Evolutionary conservation across 2,113 vertebrate species (phyloP), one percentile per base, ranked within the genome.

Genomic region (Acrocephalus arundinaceus): DNA sequence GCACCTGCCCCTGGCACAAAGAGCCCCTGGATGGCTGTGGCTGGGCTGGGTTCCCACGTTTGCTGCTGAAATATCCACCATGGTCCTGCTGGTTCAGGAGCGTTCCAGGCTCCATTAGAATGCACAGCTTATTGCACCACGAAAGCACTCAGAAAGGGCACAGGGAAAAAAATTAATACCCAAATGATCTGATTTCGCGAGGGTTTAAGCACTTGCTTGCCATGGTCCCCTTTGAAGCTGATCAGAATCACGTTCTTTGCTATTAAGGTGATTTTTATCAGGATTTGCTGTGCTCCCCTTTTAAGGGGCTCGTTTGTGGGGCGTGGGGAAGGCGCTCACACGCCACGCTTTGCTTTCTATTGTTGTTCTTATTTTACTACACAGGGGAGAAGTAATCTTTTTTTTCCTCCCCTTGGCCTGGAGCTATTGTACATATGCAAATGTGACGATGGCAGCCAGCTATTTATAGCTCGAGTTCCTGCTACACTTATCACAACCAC

Each of bases 401-500:
- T 89, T 83, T 78, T 31, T 49, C 54, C 82, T 95, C 95, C 94
- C 95, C 93, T 95, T 92, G 97, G 97, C 98, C 97, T 96, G 52
- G 90, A 98, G 98, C 98, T 97, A 98, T 98, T 98, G 97, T 98
- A 96, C 97, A 96, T 97, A 98, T 98, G 98, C 97, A 97, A 98
- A 98, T 98, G 80, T 41, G 85, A 95, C 92, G 48, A 96, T 97
- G 97, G 97, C 97, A 97, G 96, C 92, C 94, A 46, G 96, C 98
- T 98, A 98, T 98, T 98, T 98, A 98, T 98, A 98, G 97, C 96
- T 39, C n/a, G 51, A 82, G 95, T 96, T 95, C 97, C 96, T 97
- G 97, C 97, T 94, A 97, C 96, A 97, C 97, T 98, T 98, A 97
- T 98, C 98, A 96, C 96, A 96, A 97, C 96, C 95, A 17, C 95